Evolutionary conservation across 2,113 vertebrate genomes (phyloP).

Genomic region (Nannobrachium achirus): DNA sequence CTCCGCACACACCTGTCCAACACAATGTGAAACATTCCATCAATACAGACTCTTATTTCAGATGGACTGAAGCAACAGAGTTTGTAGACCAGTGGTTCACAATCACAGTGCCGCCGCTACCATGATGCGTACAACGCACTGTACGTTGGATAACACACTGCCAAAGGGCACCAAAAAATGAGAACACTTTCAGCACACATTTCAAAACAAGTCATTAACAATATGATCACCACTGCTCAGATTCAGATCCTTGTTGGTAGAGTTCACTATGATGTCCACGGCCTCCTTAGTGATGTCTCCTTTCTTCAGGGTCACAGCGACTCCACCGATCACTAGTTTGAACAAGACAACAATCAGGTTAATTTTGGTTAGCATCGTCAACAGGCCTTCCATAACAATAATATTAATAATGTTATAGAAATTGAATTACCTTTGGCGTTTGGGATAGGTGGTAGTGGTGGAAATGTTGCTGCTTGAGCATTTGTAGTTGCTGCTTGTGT

Average conservation of each 20-base stretch:
- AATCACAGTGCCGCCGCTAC: no score
- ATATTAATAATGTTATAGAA: neutral
- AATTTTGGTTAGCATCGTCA: neutral
- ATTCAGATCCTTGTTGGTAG: slow-evolving; percentile 50
- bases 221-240: slow-evolving; percentile 53
- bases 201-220: slow-evolving; percentile 6
- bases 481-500: no score
- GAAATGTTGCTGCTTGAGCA: no score
- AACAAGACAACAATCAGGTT: neutral
- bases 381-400: neutral
- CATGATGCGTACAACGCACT: no score
- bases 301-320: slow-evolving; percentile 55
- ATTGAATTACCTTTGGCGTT: slow-evolving; percentile 27
- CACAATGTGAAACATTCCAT: slow-evolving; percentile 1
- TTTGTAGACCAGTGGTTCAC: no score
- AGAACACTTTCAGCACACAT: neutral
- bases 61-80: neutral
- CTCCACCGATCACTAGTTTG: slow-evolving; percentile 41
- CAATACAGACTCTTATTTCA: neutral
- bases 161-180: no score
- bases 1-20: slow-evolving; percentile 64
- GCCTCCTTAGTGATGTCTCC: slow-evolving; percentile 65
- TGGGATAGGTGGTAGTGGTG: neutral
- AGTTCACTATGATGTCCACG: slow-evolving; percentile 67
- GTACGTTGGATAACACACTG: no score